phyloP scores from a whole-genome alignment of 23 tunicate genomes.

The Ciona savignyi region DNA sequence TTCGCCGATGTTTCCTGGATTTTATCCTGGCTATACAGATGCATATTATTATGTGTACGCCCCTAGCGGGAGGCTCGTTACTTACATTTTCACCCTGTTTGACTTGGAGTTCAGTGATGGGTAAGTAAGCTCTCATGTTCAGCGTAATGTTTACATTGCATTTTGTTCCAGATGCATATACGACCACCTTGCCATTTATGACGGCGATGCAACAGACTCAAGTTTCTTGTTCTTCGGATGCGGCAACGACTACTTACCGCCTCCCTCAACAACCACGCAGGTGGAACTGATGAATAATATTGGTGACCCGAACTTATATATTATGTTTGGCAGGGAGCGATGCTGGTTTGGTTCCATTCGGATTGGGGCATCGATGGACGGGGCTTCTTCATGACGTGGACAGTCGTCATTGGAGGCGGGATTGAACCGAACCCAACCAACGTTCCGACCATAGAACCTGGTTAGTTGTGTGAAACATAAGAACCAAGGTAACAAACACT shows the following conservation, averaged over 20 bases:
- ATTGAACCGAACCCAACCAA: conserved; percentile 88
- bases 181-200: conserved; percentile 60
- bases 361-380: conserved; percentile 41
- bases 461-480: too few species aligned
- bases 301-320: too few species aligned
- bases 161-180: conserved; percentile 36
- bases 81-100: conserved; percentile 36
- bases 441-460: conserved; percentile 77
- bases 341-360: conserved; percentile 71
- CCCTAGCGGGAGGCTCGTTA: conserved; percentile 40
- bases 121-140: not conserved
- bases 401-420: conserved; percentile 64
- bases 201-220: conserved; percentile 61
- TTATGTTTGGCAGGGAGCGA: conserved; percentile 49
- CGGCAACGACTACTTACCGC: conserved; percentile 46
- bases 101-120: conserved; percentile 27
- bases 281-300: too few species aligned
- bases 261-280: conserved; percentile 52
- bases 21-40: conserved; percentile 54
- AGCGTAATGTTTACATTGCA: not conserved
- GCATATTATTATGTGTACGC: conserved; percentile 83
- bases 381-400: conserved; percentile 76
- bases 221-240: conserved; percentile 24
- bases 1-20: conserved; percentile 79
- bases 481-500: too few species aligned